Evolutionary conservation across 2,113 vertebrate genomes (phyloP).

Genomic region (Oxyruncus cristatus): DNA sequence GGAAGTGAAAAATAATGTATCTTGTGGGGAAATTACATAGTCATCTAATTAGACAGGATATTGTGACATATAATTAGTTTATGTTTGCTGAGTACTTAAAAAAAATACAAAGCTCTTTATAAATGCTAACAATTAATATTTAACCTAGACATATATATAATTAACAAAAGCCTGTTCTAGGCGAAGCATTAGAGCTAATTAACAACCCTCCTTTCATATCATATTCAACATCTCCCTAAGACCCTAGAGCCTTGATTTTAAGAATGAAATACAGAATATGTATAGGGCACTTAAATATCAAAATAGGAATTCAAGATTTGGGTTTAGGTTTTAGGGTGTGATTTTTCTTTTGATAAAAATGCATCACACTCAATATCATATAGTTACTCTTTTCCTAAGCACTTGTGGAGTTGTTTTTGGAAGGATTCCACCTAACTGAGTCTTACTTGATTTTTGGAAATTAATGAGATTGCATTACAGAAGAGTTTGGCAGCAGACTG

Average conservation of each 20-base stretch:
- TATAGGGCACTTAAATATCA: neutral
- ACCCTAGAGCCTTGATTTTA: neutral
- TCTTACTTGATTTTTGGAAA: neutral
- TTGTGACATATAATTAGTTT: conserved; percentile 63
- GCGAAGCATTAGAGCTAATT: conserved; percentile 19
- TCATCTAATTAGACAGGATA: conserved; percentile 61
- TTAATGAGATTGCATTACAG: neutral
- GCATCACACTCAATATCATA: neutral
- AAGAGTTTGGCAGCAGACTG: neutral
- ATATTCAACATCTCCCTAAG: neutral
- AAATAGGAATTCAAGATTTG: neutral
- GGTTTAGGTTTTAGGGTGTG: neutral
- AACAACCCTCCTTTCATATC: neutral
- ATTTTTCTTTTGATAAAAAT: neutral
- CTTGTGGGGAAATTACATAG: conserved; percentile 44
- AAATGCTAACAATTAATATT: conserved; percentile 54
- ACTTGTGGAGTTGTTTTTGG: neutral
- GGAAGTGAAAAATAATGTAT: conserved; percentile 52
- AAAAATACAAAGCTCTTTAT: conserved; percentile 46
- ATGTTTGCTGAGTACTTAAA: conserved; percentile 45
- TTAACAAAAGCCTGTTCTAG: conserved; percentile 38
- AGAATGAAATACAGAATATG: neutral
- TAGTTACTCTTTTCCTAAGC: neutral
- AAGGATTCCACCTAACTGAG: neutral
- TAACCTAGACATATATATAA: conserved; percentile 57